Base-by-base conservation (phyloP, 2,888 invertebrate species). In the Ophraella communa region DNA sequence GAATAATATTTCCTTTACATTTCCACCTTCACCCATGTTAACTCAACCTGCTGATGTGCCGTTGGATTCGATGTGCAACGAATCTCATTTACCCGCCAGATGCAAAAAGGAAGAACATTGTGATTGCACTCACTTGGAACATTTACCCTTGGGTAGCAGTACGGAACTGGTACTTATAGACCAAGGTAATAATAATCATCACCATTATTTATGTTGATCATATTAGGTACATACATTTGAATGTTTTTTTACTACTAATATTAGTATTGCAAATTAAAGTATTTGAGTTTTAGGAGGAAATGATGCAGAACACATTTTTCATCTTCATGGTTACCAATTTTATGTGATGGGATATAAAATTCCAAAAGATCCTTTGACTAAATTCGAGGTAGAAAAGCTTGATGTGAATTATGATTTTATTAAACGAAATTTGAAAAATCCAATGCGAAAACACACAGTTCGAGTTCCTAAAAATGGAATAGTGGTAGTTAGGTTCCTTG, bases 111-210 rank as follows among this genome's bases (percentile, higher is more conserved):
- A 24, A 71, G 81, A 18, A 71, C 86, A 82, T 58, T 90, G 90
- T 75, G 90, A 91, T 78, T 93, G 93, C 76, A 88, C 90, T 7
- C 91, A 93, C 73, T 84, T 91, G n/a, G 86, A 91, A 71, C 83
- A 85, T 44, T 84, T 93, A 4, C 87, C 87, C 0, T 79, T 91
- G 21, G 87, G 87, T n/a, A 84, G 90, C 4, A 86, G 88, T 0
- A 91, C 92, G 2, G 93, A 93, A 78, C 80, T 93, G 10, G 81
- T 93, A 30, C 85, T 93, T 74, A 85, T 91, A 55, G 91, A 93
- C 81, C 88, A 90, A 87, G 92, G 93, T 89, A 82, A 61, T 45
- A 27, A 44, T 30, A 23, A 33, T 39, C 7, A 30, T 11, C 0
- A 10, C 8, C 10, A 30, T 10, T 10, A 1, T 3, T 30, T 10